Percentiles rank a stretch among this genome's conserved stretches.
Evolutionary conservation across 2,113 vertebrate genomes (phyloP).

Genomic region (Rhea pennata): DNA sequence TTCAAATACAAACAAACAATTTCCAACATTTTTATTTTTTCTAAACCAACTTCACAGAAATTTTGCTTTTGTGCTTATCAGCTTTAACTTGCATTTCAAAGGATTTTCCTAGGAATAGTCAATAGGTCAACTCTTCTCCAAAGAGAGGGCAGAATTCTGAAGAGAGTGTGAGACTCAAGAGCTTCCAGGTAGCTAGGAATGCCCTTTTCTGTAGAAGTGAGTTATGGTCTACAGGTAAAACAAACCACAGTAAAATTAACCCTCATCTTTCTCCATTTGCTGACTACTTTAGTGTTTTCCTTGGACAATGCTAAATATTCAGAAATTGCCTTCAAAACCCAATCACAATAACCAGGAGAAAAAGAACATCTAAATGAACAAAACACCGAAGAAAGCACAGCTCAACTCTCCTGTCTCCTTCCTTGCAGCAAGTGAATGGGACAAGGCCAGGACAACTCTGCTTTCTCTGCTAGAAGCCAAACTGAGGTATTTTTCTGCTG

Average conservation of each 20-base stretch:
- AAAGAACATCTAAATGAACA: not conserved
- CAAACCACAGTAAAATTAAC: not conserved
- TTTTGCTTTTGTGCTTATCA: not conserved
- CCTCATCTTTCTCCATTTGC: accelerated
- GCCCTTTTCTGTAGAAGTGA: not conserved
- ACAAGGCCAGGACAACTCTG: not conserved
- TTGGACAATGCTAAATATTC: not conserved
- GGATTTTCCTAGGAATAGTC: not conserved
- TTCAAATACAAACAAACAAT: not conserved
- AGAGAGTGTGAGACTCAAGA: not conserved
- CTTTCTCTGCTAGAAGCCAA: not conserved
- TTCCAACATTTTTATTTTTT: not conserved
- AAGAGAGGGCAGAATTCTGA: not conserved
- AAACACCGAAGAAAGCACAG: not conserved
- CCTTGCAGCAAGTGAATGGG: not conserved
- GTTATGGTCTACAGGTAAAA: not conserved
- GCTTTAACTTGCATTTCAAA: not conserved
- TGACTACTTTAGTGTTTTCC: not conserved
- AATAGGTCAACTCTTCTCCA: not conserved
- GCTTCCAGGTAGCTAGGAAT: not conserved
- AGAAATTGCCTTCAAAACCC: not conserved
- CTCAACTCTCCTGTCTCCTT: not conserved
- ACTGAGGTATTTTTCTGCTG: not conserved
- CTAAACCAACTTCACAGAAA: not conserved
- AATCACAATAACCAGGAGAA: not conserved